Evolutionary conservation across 2,113 vertebrate species (phyloP), one percentile per base, ranked within the genome.

Genomic region (Tychaedon coryphoeus): DNA sequence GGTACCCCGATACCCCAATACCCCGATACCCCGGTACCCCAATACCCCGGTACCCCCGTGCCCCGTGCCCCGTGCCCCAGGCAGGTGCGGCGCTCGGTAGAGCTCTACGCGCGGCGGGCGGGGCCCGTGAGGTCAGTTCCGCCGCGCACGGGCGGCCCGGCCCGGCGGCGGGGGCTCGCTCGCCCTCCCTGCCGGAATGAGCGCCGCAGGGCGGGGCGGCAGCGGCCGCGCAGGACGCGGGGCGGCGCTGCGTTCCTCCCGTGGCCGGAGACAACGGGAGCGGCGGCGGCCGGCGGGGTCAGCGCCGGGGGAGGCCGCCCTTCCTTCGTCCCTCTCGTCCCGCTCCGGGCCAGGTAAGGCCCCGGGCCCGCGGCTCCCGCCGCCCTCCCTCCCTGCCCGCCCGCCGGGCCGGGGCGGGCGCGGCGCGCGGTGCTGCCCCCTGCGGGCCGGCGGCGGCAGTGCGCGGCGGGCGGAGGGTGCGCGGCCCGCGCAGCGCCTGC

Each of bases 51-150:
- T 22, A 5, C 45, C 40, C 45, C 50, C 14, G 14, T 28, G 31
- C 36, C 5, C 50, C 26, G 16, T 4, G 9, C 79, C 33, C 28
- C 53, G 80, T 10, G 40, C 40, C 40, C 40, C 43, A 8, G 56
- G 81, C 87, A 12, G 26, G 51, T 14, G 40, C 31, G 7, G 14
- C 14, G 77, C 90, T 81, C 78, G 9, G 93, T 93, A 92, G 92
- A 95, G 84, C 86, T 94, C 96, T 93, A 93, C 89, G 88, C 66
- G 60, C 51, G 64, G n/a, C 45, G 25, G 66, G 61, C 48, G 65
- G 58, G 65, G 87, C 31, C 13, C 18, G 34, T 72, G 79, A 85
- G 75, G 84, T 90, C 92, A 87, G 79, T 67, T 66, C 47, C 86
- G 75, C 62, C 51, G 28, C 53, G 28, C 8, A 12, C 20, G 22